Evolutionary conservation across 2,888 invertebrate genomes (phyloP), one percentile per base, ranked within the genome.

Genomic region (Mythimna loreyi): DNA sequence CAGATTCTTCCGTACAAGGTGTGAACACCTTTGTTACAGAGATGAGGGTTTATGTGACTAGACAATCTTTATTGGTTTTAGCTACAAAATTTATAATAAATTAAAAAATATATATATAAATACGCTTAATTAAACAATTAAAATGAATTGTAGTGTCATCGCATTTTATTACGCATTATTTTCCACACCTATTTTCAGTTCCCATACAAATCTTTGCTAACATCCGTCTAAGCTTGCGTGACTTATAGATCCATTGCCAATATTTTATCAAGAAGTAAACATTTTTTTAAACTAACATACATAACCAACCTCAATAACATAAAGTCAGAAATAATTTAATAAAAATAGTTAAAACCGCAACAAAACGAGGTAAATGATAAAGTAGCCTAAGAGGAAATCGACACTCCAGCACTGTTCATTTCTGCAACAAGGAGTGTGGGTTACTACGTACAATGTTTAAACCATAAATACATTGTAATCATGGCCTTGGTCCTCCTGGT

Each of bases 301-400:
- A 21, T 67, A 6, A 21, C 21, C 13, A 40, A 28, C 50, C 4
- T n/a, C 25, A 33, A 25, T 21, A 19, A 7, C 13, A 47, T 13
- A 9, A 40, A 30, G 3, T 21, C 21, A 36, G 19, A n/a, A 40
- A 40, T 3, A 19, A 55, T 70, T 53, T 28, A 19, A 45, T 19
- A 33, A 4, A 47, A 55, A 40, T 28, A 50, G 2, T 58, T 23
- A n/a, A 40, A 36, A 49, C 16, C 3, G 30, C 36, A n/a, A 65
- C 64, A 36, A 11, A 13, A 50, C 25, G 16, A 53, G 74, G 66
- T 63, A 75, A 70, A 70, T 65, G 2, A 53, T 40, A 65, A 53
- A 36, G 23, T 16, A 64, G 13, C 49, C 25, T n/a, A 72, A 40
- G 28, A 69, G 74, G 64, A 73, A 73, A 63, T 63, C 23, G 64